phyloP scores from a whole-genome alignment of 2,888 invertebrate species.

The Arctia plantaginis region DNA sequence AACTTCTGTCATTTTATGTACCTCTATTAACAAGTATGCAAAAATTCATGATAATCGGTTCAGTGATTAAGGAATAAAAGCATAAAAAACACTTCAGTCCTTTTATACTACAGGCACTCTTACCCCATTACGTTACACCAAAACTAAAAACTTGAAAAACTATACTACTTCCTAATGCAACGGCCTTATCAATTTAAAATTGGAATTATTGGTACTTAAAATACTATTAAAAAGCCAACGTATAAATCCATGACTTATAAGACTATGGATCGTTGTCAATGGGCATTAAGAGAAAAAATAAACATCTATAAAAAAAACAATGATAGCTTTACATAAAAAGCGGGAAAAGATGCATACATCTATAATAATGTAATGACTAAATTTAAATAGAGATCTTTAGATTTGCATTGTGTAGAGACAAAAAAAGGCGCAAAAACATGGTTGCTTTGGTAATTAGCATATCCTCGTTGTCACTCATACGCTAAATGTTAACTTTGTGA shows the following conservation, averaged over 20 bases:
- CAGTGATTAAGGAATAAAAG: too few species aligned
- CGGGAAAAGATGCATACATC: constrained; percentile 5
- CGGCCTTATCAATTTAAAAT: neutral
- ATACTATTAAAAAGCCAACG: neutral
- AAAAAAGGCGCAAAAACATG: constrained; percentile 60
- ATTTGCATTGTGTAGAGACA: constrained; percentile 60
- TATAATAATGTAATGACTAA: neutral
- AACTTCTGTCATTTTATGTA: too few species aligned
- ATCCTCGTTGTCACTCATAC: constrained; percentile 75
- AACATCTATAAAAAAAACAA: neutral
- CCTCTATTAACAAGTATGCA: too few species aligned
- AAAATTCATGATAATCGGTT: too few species aligned
- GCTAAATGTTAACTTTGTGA: constrained; percentile 73
- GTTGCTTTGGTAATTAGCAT: constrained; percentile 69
- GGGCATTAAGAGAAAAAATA: neutral
- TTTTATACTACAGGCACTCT: neutral
- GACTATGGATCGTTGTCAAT: neutral
- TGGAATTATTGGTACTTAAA: neutral
- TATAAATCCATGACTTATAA: neutral
- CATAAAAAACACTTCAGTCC: neutral
- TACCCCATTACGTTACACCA: too few species aligned
- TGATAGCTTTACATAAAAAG: constrained; percentile 23
- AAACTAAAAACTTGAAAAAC: too few species aligned
- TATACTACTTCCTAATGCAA: too few species aligned
- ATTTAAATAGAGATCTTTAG: constrained; percentile 23